Evolutionary conservation across 2,888 invertebrate genomes (phyloP).

Genomic region (Pinctada fucata): DNA sequence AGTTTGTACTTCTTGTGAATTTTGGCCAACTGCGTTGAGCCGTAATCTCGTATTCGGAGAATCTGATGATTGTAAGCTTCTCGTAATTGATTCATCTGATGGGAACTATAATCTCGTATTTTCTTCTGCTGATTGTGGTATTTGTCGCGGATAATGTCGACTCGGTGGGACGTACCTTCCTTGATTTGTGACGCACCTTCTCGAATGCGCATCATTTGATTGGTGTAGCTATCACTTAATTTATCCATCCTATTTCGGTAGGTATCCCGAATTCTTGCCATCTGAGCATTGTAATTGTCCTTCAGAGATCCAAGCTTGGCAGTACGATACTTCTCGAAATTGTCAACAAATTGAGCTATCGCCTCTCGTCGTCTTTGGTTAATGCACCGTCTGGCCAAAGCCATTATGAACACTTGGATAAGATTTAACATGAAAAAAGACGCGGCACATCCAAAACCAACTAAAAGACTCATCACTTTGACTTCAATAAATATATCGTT

Average conservation of each 20-base stretch:
- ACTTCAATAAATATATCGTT: slow-evolving; percentile 90
- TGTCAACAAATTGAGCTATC: slow-evolving; percentile 77
- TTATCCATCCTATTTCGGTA: slow-evolving; percentile 80
- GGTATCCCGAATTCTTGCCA: slow-evolving; percentile 69
- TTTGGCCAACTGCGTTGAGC: slow-evolving; percentile 92
- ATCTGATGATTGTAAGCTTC: slow-evolving; percentile 97
- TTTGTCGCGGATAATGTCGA: slow-evolving; percentile 94
- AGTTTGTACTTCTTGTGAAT: slow-evolving; percentile 95
- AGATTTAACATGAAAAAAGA: slow-evolving; percentile 89
- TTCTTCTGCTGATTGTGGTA: slow-evolving; percentile 92
- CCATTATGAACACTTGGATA: slow-evolving; percentile 84
- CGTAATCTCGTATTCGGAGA: slow-evolving; percentile 95
- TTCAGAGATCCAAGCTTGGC: slow-evolving; percentile 68
- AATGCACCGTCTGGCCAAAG: slow-evolving; percentile 59
- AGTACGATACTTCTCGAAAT: slow-evolving; percentile 70
- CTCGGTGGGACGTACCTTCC: slow-evolving; percentile 94
- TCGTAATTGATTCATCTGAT: slow-evolving; percentile 93
- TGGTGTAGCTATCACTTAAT: slow-evolving; percentile 92
- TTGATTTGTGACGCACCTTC: slow-evolving; percentile 95
- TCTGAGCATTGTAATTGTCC: slow-evolving; percentile 71
- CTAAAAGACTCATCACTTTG: slow-evolving; percentile 88
- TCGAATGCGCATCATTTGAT: slow-evolving; percentile 90
- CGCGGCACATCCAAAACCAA: slow-evolving; percentile 88
- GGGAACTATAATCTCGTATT: slow-evolving; percentile 93
- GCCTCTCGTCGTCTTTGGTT: slow-evolving; percentile 76